Conservation (phyloP, 2,888 invertebrate species). For the Podotricha telesiphe region DNA sequence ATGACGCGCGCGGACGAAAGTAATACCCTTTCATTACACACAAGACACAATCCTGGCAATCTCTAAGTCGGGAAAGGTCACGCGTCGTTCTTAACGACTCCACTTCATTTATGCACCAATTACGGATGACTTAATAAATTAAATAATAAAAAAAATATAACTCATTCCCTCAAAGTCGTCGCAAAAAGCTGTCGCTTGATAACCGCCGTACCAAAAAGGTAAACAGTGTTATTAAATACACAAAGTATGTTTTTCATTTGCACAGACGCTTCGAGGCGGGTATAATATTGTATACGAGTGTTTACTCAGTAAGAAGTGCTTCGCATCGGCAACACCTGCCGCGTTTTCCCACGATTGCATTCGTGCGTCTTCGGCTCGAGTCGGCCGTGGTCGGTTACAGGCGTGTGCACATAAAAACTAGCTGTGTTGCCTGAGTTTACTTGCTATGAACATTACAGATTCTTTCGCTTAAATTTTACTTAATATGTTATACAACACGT, state of each 20-base stretch:
- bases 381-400: constrained; percentile 55
- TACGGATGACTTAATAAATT: constrained; percentile 72
- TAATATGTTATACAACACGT: constrained; percentile 51
- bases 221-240: constrained; percentile 82
- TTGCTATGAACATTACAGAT: constrained; percentile 14
- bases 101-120: constrained; percentile 69
- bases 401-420: constrained; percentile 48
- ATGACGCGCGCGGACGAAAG: constrained; percentile 28
- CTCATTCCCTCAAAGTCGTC: constrained; percentile 59
- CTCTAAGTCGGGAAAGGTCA: constrained; percentile 34
- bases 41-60: constrained; percentile 23
- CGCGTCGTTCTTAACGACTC: constrained; percentile 55
- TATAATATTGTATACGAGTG: constrained; percentile 84
- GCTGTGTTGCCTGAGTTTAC: constrained; percentile 1
- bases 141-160: constrained; percentile 65
- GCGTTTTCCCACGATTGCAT: constrained; percentile 77
- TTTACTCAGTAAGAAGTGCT: constrained; percentile 83
- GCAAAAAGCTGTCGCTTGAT: constrained; percentile 74
- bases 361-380: constrained; percentile 68
- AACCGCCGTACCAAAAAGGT: constrained; percentile 78
- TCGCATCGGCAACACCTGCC: constrained; percentile 82
- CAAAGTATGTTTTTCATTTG: constrained; percentile 84
- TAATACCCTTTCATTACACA: constrained; percentile 37
- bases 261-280: constrained; percentile 79
- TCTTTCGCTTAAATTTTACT: neutral